Evolutionary conservation across 2,797 vertebrate genomes (phyloP).

Genomic region (Bradypodion pumilum): DNA sequence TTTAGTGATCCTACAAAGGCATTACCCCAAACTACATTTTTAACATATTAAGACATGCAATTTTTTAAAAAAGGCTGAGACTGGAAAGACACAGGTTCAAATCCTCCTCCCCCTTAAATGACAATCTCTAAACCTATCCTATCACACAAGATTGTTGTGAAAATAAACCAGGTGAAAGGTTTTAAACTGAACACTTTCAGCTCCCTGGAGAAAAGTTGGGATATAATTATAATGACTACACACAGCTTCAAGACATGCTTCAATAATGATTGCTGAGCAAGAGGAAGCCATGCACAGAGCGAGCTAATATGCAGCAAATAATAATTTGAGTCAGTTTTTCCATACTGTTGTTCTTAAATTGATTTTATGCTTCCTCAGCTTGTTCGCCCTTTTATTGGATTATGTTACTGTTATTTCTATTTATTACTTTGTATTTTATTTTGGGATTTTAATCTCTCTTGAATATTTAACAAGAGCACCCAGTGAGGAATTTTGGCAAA

Average conservation of each 20-base stretch:
- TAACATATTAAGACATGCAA: too few species aligned
- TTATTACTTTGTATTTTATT: not conserved
- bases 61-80: too few species aligned
- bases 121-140: not conserved
- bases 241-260: not conserved
- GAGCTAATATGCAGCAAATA: not conserved
- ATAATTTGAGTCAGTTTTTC: not conserved
- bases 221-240: not conserved
- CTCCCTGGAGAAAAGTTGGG: not conserved
- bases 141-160: not conserved
- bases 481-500: not conserved
- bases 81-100: not conserved
- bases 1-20: too few species aligned
- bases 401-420: conserved; percentile 7
- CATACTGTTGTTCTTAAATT: not conserved
- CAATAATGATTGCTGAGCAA: not conserved
- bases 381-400: conserved; percentile 4
- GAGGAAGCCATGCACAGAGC: not conserved
- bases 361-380: conserved; percentile 1
- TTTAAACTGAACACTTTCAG: not conserved
- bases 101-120: not conserved
- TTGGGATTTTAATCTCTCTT: not conserved
- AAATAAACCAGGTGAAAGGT: not conserved
- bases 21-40: too few species aligned
- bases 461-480: not conserved